Evolutionary conservation across 1,140 invertebrate species (phyloP), one percentile per base, ranked within the genome.

Genomic region (Melitaea cinxia): DNA sequence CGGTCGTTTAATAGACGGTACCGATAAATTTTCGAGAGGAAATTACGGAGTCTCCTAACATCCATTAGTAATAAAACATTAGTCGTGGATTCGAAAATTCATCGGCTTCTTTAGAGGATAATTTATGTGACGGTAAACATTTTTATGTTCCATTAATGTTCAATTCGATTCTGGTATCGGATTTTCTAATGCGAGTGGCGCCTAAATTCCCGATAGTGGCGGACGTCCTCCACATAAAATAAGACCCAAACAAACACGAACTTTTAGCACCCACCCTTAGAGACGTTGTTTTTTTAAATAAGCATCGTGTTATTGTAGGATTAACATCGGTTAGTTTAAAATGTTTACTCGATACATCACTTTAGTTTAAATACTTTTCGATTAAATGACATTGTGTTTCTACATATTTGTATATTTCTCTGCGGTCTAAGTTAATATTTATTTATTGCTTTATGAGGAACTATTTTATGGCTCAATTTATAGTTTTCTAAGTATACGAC

Each of bases 41-140:
- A 81, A 87, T 85, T 78, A 80, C 70, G 69, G 58, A 81, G 78
- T 83, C 77, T 17, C 62, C 65, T 68, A 76, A 77, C 75, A 78
- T 73, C 77, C 80, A 82, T 82, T 78, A 80, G 82, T 75, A 84
- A 85, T 85, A 85, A 87, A 85, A 84, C 82, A 85, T 82, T 77
- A 69, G 75, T 69, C 62, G 75, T 73, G 62, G 78, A 83, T 77
- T 73, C 62, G 68, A 79, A 74, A 81, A 85, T 78, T 82, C 77
- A 87, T 89, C 87, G 87, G 85, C 78, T 79, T 76, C 83, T 89
- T 89, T 83, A 68, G 70, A 63, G 56, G 56, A 76, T 90, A 85
- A 90, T 90, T 90, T 90, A 90, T 88, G 83, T 83, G 82, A 73
- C 83, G 81, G 74, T 87, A 85, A 87, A 88, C 75, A 82, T 87